A percentile compares a stretch with the other conserved stretches of the same genome.
Evolutionary conservation across 1,140 invertebrate genomes (phyloP).

Genomic region (Riptortus pedestris): DNA sequence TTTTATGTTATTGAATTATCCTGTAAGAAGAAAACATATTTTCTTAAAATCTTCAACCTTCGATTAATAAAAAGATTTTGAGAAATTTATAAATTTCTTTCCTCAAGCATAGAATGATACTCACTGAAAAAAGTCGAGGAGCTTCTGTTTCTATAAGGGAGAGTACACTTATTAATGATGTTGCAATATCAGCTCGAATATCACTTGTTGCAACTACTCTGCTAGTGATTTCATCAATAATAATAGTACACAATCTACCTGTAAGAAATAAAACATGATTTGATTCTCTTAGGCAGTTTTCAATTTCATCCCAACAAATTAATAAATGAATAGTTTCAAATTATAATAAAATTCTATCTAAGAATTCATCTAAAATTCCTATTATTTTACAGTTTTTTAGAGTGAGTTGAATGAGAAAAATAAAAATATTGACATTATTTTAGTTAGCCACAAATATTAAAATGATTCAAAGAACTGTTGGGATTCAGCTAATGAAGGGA

Average conservation of each 20-base stretch:
- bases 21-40: background rate
- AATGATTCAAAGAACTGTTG: background rate
- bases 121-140: slow-evolving; percentile 47
- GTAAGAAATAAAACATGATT: slow-evolving; percentile 26
- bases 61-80: slow-evolving; percentile 18
- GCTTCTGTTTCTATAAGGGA: slow-evolving; percentile 44
- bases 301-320: too few species aligned
- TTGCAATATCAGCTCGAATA: slow-evolving; percentile 51
- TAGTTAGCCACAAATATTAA: background rate
- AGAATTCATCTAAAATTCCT: too few species aligned
- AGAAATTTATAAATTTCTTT: background rate
- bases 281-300: too few species aligned
- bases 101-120: too few species aligned
- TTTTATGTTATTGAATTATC: slow-evolving; percentile 5
- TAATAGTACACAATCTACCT: slow-evolving; percentile 50
- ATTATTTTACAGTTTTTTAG: too few species aligned
- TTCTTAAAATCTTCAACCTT: background rate
- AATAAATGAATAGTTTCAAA: too few species aligned
- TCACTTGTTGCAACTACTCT: slow-evolving; percentile 51
- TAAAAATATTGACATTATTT: too few species aligned
- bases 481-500: background rate
- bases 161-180: slow-evolving; percentile 47
- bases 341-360: too few species aligned
- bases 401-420: too few species aligned
- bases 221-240: slow-evolving; percentile 48